These are phyloP conservation scores for Rotaria magnacalcarata DNA, from an alignment of 2,888 invertebrate species.

Conservation along the genomic window DNA sequence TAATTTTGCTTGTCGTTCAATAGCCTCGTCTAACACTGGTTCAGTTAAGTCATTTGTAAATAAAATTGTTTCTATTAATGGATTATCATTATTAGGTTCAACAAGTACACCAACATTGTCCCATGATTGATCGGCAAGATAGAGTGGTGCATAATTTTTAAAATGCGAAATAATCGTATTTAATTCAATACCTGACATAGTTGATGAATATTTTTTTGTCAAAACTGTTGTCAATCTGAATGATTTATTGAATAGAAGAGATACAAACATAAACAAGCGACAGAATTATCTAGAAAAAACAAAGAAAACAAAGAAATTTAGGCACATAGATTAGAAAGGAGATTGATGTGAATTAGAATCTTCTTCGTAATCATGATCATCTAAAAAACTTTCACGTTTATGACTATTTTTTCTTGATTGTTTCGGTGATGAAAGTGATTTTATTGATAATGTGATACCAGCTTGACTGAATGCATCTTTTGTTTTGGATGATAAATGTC, in stretches of 20 bases:
- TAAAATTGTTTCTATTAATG: slow-evolving; percentile 65
- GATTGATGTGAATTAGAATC: background rate
- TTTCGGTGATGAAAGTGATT: slow-evolving; percentile 6
- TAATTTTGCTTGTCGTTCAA: slow-evolving; percentile 65
- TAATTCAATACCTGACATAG: slow-evolving; percentile 27
- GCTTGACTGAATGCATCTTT: slow-evolving; percentile 10
- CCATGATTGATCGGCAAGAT: slow-evolving; percentile 64
- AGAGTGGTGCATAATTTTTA: slow-evolving; percentile 36
- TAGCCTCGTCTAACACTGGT: slow-evolving; percentile 73
- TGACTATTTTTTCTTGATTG: background rate
- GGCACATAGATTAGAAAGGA: background rate
- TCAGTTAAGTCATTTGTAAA: slow-evolving; percentile 88
- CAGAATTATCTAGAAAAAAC: background rate
- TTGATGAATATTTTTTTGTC: background rate
- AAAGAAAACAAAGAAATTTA: too few species aligned
- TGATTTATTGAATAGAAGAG: background rate
- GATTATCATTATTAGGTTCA: slow-evolving; percentile 66
- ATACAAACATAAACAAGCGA: background rate
- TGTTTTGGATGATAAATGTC: background rate
- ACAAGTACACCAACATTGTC: slow-evolving; percentile 88
- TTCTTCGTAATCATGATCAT: slow-evolving; percentile 17
- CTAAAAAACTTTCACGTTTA: background rate
- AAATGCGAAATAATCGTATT: slow-evolving; percentile 38
- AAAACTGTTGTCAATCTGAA: background rate
- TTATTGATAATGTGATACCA: background rate